Percentiles rank a stretch among this genome's conserved stretches.
phyloP scores from a whole-genome alignment of 1,140 invertebrate genomes.

The Babylonia areolata region DNA sequence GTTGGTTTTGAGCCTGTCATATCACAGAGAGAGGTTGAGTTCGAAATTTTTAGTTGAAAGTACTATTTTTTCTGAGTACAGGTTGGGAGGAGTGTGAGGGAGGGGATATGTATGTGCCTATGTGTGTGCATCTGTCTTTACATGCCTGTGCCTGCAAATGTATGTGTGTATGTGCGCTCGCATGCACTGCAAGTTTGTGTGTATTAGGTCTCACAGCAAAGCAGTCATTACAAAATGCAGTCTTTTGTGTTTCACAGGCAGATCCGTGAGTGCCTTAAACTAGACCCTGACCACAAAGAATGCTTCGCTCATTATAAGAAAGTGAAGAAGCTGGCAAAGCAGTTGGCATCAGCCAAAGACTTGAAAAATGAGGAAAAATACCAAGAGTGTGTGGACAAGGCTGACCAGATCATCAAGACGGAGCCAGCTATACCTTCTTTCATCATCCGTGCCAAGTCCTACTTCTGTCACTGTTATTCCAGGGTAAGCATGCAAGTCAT shows the following conservation, averaged over 20 bases:
- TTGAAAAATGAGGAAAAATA: conserved; percentile 83
- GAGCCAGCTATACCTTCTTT: conserved; percentile 78
- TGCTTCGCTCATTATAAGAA: conserved; percentile 99
- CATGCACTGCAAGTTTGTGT: too few relatives aligned
- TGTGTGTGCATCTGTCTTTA: too few relatives aligned
- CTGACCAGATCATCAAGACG: conserved; percentile 81
- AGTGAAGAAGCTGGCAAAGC: conserved; percentile 95
- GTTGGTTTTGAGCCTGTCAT: too few relatives aligned
- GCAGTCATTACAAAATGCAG: too few relatives aligned
- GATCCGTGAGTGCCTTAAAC: conserved; percentile 96
- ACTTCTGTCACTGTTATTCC: conserved; percentile 71
- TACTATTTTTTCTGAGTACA: too few relatives aligned
- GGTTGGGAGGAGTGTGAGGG: too few relatives aligned
- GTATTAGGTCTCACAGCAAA: too few relatives aligned
- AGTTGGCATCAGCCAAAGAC: conserved; percentile 85
- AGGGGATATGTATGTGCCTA: too few relatives aligned
- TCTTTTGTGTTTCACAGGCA: conserved; percentile 80
- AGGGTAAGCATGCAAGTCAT: conserved; percentile 69
- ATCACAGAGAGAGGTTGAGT: too few relatives aligned
- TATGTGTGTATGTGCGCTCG: too few relatives aligned
- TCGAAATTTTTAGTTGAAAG: too few relatives aligned
- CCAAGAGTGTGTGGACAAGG: conserved; percentile 85
- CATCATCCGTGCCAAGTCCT: conserved; percentile 64
- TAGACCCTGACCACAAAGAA: conserved; percentile 97
- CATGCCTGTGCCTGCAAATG: too few relatives aligned